Percentiles rank a stretch among this genome's conserved stretches.
Conservation (phyloP, 1,140 invertebrate genomes). For the Cecropterus lyciades region DNA sequence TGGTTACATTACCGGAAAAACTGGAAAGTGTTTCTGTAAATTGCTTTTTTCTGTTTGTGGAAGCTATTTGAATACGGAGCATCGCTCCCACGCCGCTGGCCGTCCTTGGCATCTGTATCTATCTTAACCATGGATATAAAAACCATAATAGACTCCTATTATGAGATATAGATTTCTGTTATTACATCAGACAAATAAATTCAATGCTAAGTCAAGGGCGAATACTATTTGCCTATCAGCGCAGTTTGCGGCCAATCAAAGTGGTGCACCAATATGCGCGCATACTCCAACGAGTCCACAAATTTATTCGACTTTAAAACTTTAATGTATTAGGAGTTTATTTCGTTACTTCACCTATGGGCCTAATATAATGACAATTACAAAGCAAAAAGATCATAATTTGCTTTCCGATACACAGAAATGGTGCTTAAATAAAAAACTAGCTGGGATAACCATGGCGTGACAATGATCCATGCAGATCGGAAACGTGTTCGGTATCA, state of each 20-base stretch:
- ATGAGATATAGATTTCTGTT: too few species aligned
- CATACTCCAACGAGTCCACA: too few species aligned
- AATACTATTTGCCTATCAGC: too few species aligned
- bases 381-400: slow-evolving; percentile 39
- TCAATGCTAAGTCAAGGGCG: too few species aligned
- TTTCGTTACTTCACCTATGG: too few species aligned
- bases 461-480: slow-evolving; percentile 40
- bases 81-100: slow-evolving; percentile 63
- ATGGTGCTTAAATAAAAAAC: slow-evolving; percentile 37
- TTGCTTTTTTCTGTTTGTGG: slow-evolving; percentile 51
- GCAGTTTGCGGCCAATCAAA: too few species aligned
- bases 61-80: slow-evolving; percentile 70
- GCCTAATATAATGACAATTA: slow-evolving; percentile 38
- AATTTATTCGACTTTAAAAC: too few species aligned
- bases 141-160: too few species aligned
- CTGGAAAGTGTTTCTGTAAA: slow-evolving; percentile 69
- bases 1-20: slow-evolving; percentile 72
- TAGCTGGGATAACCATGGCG: slow-evolving; percentile 41
- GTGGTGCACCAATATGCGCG: too few species aligned
- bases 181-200: too few species aligned
- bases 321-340: too few species aligned
- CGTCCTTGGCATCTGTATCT: slow-evolving; percentile 44
- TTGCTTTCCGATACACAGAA: slow-evolving; percentile 35
- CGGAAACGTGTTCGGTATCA: slow-evolving; percentile 23
- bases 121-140: too few species aligned